These are phyloP conservation scores for Cydia splendana DNA, from an alignment of 1,140 invertebrate genomes.

Conservation along the genomic window DNA sequence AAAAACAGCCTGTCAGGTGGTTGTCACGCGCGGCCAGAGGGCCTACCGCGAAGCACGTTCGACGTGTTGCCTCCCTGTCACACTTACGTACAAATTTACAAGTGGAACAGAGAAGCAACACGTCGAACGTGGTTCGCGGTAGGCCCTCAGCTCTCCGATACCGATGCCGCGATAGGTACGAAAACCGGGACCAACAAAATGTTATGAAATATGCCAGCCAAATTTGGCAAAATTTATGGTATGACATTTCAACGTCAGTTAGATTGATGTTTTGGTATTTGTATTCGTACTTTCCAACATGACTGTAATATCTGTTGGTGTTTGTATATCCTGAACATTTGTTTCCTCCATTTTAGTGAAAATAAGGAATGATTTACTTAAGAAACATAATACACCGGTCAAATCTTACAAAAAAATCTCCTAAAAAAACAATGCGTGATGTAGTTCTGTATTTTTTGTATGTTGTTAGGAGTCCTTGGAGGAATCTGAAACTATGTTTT, in stretches of 20 bases:
- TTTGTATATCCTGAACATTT: background rate
- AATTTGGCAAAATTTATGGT: background rate
- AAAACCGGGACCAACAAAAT: conserved; percentile 13
- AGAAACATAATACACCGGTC: background rate
- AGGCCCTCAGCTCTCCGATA: background rate
- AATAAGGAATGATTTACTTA: background rate
- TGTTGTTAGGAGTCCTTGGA: no score
- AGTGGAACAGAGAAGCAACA: no score
- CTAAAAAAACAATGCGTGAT: no score
- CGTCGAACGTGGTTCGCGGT: no score
- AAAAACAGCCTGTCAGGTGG: conserved; percentile 3
- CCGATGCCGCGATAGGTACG: background rate
- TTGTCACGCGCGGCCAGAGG: background rate
- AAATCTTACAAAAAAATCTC: no score
- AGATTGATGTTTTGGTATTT: conserved; percentile 16
- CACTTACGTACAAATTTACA: no score
- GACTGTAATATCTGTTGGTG: background rate
- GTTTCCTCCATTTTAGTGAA: background rate
- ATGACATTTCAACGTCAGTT: background rate
- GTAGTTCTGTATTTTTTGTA: no score
- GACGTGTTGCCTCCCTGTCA: no score
- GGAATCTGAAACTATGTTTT: no score
- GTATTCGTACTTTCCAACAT: background rate
- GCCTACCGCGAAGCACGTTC: no score
- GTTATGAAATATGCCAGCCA: background rate